Evolutionary conservation across 2,888 invertebrate genomes (phyloP), one percentile per base, ranked within the genome.

Genomic region (Lasioglossum lativentre): DNA sequence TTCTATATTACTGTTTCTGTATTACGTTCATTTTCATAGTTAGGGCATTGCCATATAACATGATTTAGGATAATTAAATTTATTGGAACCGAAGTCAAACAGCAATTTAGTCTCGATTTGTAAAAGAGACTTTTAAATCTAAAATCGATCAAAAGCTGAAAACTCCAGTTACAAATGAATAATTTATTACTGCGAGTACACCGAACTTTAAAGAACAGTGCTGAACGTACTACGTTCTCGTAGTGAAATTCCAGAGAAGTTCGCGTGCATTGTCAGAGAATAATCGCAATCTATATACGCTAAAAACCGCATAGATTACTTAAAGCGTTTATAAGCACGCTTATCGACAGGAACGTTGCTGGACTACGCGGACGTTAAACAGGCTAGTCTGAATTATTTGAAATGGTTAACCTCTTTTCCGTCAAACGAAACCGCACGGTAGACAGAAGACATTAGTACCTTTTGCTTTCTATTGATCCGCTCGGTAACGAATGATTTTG

Each of bases 391-490:
- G 78, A 83, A 78, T 85, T 83, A 83, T 83, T 85, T 83, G 84
- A 79, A 79, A 85, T 76, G 75, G 85, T 84, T 85, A 85, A 78
- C 85, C 85, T 72, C 75, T 79, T 84, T 84, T 85, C 85, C 75
- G 52, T 63, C 85, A 85, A 85, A 85, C 85, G 75, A 52, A 85
- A 85, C 85, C 85, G 75, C 85, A 30, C 30, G 75, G 79, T 84
- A 83, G 85, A 85, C 79, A 79, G 85, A 85, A 84, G 85, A 78
- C 84, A 83, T 85, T 85, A 85, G 84, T 85, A 30, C 70, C 70
- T 78, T 75, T 78, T 85, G 78, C 83, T 75, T 71, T 70, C 74
- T 85, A 83, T 85, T 30, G 84, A 85, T 85, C 84, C 78, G 66
- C 16, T 47, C 63, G 14, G 40, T 38, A 23, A 71, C 78, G 45